These are phyloP conservation scores for Agapostemon virescens DNA, from an alignment of 2,888 invertebrate genomes.

Conservation along the genomic window DNA sequence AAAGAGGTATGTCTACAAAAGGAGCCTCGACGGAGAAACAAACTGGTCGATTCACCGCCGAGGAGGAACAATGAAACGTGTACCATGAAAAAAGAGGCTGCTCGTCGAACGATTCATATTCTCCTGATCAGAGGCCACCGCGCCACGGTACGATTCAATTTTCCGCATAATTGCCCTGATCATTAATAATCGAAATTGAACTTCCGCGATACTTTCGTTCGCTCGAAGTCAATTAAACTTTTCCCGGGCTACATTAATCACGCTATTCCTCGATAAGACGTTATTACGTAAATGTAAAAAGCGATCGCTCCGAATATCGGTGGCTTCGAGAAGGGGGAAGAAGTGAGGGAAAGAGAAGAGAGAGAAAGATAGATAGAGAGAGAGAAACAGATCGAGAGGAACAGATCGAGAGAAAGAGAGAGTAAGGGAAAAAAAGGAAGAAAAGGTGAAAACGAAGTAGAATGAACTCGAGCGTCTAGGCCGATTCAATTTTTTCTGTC, in stretches of 20 bases:
- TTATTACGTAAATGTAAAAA: constrained; percentile 25
- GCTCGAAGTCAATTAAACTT: constrained; percentile 42
- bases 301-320: constrained; percentile 10
- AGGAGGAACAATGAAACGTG: not conserved
- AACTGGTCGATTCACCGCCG: not conserved
- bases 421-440: not conserved
- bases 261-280: constrained; percentile 10
- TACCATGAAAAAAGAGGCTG: no score
- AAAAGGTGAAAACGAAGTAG: constrained; percentile 4
- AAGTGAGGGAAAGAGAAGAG: not conserved
- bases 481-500: constrained; percentile 29
- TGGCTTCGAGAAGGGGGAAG: not conserved
- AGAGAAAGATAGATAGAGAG: not conserved
- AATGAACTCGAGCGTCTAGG: constrained; percentile 15
- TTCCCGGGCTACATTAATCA: constrained; percentile 30
- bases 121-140: not conserved
- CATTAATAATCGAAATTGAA: constrained; percentile 38
- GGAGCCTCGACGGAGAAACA: not conserved
- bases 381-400: not conserved
- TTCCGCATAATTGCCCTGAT: constrained; percentile 36
- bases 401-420: not conserved
- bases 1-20: not conserved
- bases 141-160: constrained; percentile 37
- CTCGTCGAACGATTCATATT: constrained; percentile 25
- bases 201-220: constrained; percentile 24